These are phyloP conservation scores for Polypterus bichir DNA, from an alignment of 2,113 vertebrate species.

Conservation along the genomic window DNA sequence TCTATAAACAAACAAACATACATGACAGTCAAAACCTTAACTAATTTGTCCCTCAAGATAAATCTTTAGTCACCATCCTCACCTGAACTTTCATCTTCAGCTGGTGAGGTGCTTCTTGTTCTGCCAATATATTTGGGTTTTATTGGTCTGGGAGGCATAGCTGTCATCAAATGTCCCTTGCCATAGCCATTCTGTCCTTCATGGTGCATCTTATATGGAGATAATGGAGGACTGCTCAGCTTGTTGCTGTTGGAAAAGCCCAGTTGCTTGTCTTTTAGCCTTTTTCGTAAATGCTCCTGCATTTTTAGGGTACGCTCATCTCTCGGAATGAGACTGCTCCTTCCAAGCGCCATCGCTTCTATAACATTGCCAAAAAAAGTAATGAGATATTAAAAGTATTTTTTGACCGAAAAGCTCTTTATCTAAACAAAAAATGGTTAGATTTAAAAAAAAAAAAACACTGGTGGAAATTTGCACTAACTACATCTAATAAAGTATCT, in stretches of 20 bases:
- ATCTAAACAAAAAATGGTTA: no score
- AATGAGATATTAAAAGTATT: no score
- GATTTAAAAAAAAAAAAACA: no score
- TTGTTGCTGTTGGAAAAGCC: slow-evolving; percentile 39
- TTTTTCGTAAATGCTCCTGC: slow-evolving; percentile 56
- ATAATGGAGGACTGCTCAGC: slow-evolving; percentile 42
- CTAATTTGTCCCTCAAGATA: no score
- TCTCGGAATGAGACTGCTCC: slow-evolving; percentile 44
- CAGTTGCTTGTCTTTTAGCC: slow-evolving; percentile 47
- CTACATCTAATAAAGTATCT: no score
- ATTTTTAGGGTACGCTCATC: slow-evolving; percentile 53
- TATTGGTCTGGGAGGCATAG: slow-evolving; percentile 23
- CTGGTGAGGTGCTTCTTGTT: slow-evolving; percentile 31
- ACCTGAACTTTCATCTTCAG: slow-evolving; percentile 40
- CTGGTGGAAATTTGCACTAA: no score
- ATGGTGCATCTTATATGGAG: slow-evolving; percentile 39
- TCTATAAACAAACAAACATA: no score
- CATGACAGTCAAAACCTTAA: no score
- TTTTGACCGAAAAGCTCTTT: no score
- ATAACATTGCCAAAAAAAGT: no score
- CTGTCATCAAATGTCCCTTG: slow-evolving; percentile 36
- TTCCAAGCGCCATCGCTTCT: slow-evolving; percentile 37
- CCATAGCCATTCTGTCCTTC: slow-evolving; percentile 36
- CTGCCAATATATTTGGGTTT: slow-evolving; percentile 47
- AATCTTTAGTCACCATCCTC: no score